Conservation (phyloP, 2,888 invertebrate genomes). For the Aspidiotus rigidus region DNA sequence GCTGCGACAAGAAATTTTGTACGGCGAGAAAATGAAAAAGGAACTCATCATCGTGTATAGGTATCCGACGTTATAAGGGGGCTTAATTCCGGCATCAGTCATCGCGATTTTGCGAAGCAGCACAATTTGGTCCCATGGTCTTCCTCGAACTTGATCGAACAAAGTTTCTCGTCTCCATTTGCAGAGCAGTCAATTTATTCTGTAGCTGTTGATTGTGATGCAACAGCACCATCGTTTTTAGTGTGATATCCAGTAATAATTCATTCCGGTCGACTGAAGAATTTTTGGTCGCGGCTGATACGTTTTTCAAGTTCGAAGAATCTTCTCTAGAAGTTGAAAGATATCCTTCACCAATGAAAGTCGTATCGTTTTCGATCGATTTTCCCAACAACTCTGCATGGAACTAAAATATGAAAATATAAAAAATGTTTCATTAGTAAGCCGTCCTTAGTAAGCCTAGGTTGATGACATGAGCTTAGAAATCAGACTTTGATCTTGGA, state of each 20-base stretch:
- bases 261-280: constrained; percentile 21
- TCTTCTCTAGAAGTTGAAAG: constrained; percentile 8
- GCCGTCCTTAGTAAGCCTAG: no score
- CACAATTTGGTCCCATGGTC: no score
- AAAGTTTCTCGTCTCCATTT: constrained; percentile 55
- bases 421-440: neutral
- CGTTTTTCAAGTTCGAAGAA: constrained; percentile 11
- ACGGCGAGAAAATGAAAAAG: no score
- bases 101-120: no score
- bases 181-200: constrained; percentile 51
- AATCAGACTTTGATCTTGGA: no score
- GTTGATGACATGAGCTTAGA: no score
- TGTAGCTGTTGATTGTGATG: constrained; percentile 54
- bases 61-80: no score
- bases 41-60: no score
- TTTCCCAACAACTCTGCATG: constrained; percentile 24
- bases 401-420: constrained; percentile 20
- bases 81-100: no score
- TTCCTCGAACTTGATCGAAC: constrained; percentile 53
- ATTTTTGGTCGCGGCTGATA: neutral
- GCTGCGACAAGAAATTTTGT: no score
- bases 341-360: neutral
- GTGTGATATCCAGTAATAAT: constrained; percentile 51
- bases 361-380: constrained; percentile 4
- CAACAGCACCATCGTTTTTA: constrained; percentile 55